Percentiles rank a stretch among this genome's conserved stretches.
These are phyloP conservation scores for Characodon lateralis DNA, from an alignment of 2,797 vertebrate genomes.

Conservation along the genomic window DNA sequence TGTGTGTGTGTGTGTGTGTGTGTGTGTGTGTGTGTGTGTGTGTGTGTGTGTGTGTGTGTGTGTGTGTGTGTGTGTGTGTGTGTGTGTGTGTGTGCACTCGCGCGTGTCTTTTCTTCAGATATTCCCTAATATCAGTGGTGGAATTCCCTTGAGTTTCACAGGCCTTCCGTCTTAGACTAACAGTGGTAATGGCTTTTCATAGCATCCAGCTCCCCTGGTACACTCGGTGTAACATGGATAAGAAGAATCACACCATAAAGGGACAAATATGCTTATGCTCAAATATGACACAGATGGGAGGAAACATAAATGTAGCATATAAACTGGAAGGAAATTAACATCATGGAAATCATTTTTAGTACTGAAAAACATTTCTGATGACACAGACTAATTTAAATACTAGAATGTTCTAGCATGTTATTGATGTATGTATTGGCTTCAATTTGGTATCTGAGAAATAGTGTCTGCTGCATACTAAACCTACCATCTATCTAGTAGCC, in stretches of 20 bases:
- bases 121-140: slow-evolving; percentile 64
- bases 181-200: slow-evolving; percentile 75
- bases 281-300: slow-evolving; percentile 23
- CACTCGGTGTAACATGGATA: slow-evolving; percentile 39
- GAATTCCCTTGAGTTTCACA: slow-evolving; percentile 79
- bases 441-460: slow-evolving; percentile 57
- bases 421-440: slow-evolving; percentile 33
- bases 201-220: slow-evolving; percentile 59
- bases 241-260: slow-evolving; percentile 25
- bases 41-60: too few relatives aligned
- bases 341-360: not conserved
- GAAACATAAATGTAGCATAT: slow-evolving; percentile 3
- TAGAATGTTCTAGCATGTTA: slow-evolving; percentile 26
- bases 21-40: not conserved
- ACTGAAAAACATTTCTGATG: not conserved
- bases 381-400: not conserved
- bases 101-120: slow-evolving; percentile 38
- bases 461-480: slow-evolving; percentile 63
- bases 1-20: too few relatives aligned
- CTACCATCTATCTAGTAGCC: slow-evolving; percentile 68
- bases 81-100: slow-evolving; percentile 27
- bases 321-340: not conserved
- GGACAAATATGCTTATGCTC: slow-evolving; percentile 24
- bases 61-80: slow-evolving; percentile 22
- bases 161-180: slow-evolving; percentile 75